phyloP scores from a whole-genome alignment of 2,797 vertebrate genomes.

The Myioborus melanocephalus region DNA sequence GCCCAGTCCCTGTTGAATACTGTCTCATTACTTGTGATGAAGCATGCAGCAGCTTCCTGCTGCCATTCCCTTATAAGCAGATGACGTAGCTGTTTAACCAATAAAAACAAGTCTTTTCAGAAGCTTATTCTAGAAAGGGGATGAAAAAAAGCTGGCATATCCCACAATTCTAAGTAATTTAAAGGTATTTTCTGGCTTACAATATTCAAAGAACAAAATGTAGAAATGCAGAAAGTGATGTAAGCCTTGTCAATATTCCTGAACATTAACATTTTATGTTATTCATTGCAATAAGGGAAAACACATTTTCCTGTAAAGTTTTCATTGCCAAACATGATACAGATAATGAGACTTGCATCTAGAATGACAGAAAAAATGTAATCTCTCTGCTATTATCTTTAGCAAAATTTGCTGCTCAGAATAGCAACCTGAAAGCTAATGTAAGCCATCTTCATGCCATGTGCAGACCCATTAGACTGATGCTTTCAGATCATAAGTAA shows the following conservation, averaged over 20 bases:
- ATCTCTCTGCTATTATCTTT: conserved; percentile 76
- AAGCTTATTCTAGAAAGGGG: conserved; percentile 40
- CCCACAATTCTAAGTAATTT: conserved; percentile 55
- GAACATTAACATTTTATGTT: conserved; percentile 45
- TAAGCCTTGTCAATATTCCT: conserved; percentile 56
- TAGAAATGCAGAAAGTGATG: conserved; percentile 46
- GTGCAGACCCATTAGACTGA: conserved; percentile 75
- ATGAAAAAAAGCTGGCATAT: conserved; percentile 51
- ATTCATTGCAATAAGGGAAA: conserved; percentile 75
- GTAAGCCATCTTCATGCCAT: conserved; percentile 74
- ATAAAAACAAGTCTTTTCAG: conserved; percentile 67
- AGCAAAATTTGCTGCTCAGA: conserved; percentile 75
- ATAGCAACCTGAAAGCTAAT: conserved; percentile 80
- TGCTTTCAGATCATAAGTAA: conserved; percentile 76
- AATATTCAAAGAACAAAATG: conserved; percentile 30
- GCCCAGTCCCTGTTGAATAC: conserved; percentile 80
- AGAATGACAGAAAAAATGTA: conserved; percentile 75
- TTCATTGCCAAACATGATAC: conserved; percentile 73
- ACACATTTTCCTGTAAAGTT: conserved; percentile 71
- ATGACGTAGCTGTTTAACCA: conserved; percentile 76
- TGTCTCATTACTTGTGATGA: conserved; percentile 80
- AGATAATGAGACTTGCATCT: conserved; percentile 76
- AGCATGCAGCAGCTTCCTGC: conserved; percentile 75
- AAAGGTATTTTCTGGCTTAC: conserved; percentile 60
- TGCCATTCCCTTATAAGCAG: conserved; percentile 78